A percentile compares a stretch with the other conserved stretches of the same genome.
These are phyloP conservation scores for Scaptomyza hsui DNA, from an alignment of 1,140 invertebrate genomes.

Conservation along the genomic window DNA sequence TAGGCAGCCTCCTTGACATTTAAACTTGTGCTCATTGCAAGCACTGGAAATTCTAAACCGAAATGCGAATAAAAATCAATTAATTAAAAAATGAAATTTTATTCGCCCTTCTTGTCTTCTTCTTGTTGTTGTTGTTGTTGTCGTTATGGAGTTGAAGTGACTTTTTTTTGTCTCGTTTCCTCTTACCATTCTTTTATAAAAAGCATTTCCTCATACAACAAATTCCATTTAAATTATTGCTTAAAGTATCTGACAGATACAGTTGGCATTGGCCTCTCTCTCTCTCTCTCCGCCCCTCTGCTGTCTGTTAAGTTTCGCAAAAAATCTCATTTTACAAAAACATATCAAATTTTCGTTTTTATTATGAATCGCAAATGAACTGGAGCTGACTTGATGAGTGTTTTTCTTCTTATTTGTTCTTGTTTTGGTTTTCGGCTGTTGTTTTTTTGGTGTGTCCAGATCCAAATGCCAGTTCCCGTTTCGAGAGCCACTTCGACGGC, in stretches of 20 bases:
- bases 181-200: conserved; percentile 6
- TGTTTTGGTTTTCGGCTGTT: neutral
- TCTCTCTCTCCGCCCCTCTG: neutral
- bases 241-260: conserved; percentile 64
- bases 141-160: conserved; percentile 41
- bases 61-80: conserved; percentile 83
- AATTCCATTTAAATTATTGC: conserved; percentile 65
- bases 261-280: conserved; percentile 55
- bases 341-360: conserved; percentile 78
- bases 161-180: conserved; percentile 48
- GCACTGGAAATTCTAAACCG: conserved; percentile 75
- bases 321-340: conserved; percentile 81
- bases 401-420: neutral
- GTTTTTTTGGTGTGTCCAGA: conserved; percentile 11
- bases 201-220: conserved; percentile 30
- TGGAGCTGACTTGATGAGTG: conserved; percentile 44
- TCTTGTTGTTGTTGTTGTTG: conserved; percentile 26
- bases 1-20: conserved; percentile 56
- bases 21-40: conserved; percentile 65
- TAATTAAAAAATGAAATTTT: conserved; percentile 80
- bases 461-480: conserved; percentile 28
- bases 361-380: conserved; percentile 77
- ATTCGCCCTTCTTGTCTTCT: conserved; percentile 42
- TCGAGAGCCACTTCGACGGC: conserved; percentile 20
- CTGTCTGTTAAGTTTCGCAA: conserved; percentile 57